Conservation (phyloP, 1,140 invertebrate species). For the Eurosta solidaginis region DNA sequence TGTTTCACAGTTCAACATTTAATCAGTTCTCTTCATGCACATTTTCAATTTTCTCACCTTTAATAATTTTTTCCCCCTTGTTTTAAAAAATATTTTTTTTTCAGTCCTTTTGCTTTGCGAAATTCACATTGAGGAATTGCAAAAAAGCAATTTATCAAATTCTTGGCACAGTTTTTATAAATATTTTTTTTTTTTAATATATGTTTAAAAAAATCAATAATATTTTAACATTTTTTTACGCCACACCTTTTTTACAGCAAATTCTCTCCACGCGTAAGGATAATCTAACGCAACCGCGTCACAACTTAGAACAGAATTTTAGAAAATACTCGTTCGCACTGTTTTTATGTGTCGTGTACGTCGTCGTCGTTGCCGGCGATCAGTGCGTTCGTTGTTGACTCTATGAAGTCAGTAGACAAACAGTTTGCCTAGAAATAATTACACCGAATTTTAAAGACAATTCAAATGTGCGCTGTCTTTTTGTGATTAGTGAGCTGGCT, state of each 20-base stretch:
- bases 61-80: not conserved
- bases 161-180: not conserved
- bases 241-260: constrained; percentile 13
- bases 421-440: constrained; percentile 36
- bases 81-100: too few relatives aligned
- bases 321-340: not conserved
- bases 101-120: constrained; percentile 14
- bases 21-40: too few relatives aligned
- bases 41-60: too few relatives aligned
- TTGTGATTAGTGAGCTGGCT: not conserved
- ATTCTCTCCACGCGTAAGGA: constrained; percentile 1
- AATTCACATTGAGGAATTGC: constrained; percentile 5
- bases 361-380: not conserved
- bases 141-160: not conserved
- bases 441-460: constrained; percentile 39
- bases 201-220: not conserved
- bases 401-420: constrained; percentile 38
- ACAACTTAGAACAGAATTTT: not conserved
- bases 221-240: not conserved
- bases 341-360: not conserved
- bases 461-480: constrained; percentile 27
- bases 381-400: constrained; percentile 32
- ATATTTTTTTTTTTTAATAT: not conserved
- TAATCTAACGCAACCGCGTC: not conserved
- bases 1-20: too few relatives aligned